A percentile compares a stretch with the other conserved stretches of the same genome.
Evolutionary conservation across 2,888 invertebrate species (phyloP).

Genomic region (Cephus nigrinus): DNA sequence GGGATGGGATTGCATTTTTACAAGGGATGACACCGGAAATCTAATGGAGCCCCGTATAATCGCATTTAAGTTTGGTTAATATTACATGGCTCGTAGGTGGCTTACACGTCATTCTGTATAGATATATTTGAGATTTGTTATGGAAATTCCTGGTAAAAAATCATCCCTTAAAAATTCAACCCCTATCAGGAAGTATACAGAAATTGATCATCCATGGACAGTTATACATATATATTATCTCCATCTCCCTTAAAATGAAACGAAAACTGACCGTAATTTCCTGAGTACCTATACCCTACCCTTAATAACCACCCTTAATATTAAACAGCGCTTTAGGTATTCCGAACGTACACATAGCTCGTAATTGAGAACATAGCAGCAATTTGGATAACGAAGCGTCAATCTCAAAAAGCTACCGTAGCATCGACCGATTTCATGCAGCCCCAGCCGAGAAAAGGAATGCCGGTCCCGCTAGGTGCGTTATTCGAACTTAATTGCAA

Average conservation of each 20-base stretch:
- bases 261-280: not conserved
- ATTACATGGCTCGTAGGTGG: too few relatives aligned
- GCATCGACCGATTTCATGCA: not conserved
- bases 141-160: not conserved
- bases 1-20: not conserved
- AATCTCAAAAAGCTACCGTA: not conserved
- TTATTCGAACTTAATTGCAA: constrained; percentile 47
- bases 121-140: too few relatives aligned
- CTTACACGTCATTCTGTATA: too few relatives aligned
- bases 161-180: not conserved
- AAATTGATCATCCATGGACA: not conserved
- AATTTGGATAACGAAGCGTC: constrained; percentile 17
- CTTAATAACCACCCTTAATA: not conserved
- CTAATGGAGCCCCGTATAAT: not conserved
- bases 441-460: not conserved
- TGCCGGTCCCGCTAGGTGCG: constrained; percentile 8
- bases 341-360: not conserved
- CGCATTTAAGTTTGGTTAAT: not conserved
- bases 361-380: constrained; percentile 2
- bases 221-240: not conserved
- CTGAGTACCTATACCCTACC: not conserved
- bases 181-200: not conserved
- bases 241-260: not conserved
- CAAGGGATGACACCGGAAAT: not conserved
- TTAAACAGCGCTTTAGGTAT: not conserved